Conservation (phyloP, 1,140 invertebrate genomes). For the Geopemphigus sp. region DNA sequence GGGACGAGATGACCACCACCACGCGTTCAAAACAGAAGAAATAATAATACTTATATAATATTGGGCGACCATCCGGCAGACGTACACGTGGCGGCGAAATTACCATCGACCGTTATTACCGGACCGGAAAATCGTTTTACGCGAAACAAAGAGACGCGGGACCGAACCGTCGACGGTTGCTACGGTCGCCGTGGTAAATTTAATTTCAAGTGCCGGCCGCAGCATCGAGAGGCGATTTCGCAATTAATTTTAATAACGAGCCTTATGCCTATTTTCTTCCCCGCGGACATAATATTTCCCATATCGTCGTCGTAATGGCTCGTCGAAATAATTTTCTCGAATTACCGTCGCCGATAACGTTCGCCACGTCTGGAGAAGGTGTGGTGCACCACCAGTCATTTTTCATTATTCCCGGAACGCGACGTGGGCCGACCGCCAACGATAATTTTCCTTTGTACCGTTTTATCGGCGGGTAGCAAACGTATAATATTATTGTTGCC, state of each 20-base stretch:
- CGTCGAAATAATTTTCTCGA: background rate
- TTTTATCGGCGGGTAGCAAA: too few species aligned
- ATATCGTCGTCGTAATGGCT: too few species aligned
- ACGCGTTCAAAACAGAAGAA: constrained; percentile 7
- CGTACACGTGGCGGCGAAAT: background rate
- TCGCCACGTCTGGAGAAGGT: background rate
- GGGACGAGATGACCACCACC: constrained; percentile 33
- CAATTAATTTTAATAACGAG: constrained; percentile 35
- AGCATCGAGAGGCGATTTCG: background rate
- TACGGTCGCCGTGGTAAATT: background rate
- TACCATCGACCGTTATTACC: constrained; percentile 33
- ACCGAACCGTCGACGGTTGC: background rate
- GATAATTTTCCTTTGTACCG: too few species aligned
- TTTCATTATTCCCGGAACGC: too few species aligned
- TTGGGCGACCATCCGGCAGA: background rate
- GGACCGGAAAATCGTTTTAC: constrained; percentile 43
- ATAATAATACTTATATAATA: too few species aligned
- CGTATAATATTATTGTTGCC: too few species aligned
- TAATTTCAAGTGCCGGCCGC: constrained; percentile 17
- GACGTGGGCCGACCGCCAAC: too few species aligned
- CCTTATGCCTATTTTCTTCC: background rate
- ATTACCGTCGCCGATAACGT: background rate
- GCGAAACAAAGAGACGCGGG: constrained; percentile 18
- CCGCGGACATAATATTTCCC: background rate
- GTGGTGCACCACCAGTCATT: too few species aligned